Evolutionary conservation across 30 jellyfish, hydroid and myxozoan species (phyloP).

Genomic region (Aurelia sp.): DNA sequence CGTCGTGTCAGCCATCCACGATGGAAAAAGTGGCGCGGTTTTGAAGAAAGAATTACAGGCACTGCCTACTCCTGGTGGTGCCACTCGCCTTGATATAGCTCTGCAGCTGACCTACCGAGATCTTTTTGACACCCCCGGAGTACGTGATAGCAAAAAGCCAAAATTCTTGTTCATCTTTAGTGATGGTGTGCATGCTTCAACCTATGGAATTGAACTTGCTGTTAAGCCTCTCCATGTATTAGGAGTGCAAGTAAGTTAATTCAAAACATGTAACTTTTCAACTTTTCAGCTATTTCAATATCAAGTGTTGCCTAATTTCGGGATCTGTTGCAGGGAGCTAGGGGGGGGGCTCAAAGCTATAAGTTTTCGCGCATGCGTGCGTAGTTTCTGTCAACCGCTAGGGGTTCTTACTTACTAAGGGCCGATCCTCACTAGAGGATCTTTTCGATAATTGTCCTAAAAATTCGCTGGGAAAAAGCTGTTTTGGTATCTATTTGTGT

Average conservation of each 20-base stretch:
- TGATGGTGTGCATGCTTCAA: constrained; percentile 75
- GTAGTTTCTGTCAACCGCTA: too few species aligned
- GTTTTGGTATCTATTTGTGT: too few species aligned
- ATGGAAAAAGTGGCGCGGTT: constrained; percentile 23
- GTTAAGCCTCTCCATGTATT: constrained; percentile 50
- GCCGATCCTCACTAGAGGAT: too few species aligned
- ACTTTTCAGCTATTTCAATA: too few species aligned
- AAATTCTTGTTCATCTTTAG: constrained; percentile 66
- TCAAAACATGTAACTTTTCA: background rate
- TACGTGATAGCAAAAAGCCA: constrained; percentile 43
- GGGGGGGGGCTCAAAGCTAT: too few species aligned
- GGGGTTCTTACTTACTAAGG: too few species aligned
- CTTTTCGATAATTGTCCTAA: too few species aligned
- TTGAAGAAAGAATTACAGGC: constrained; percentile 52
- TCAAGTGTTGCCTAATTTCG: too few species aligned
- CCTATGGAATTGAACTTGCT: constrained; percentile 49
- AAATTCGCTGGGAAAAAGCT: too few species aligned
- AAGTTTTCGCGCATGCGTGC: too few species aligned
- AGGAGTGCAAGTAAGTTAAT: constrained; percentile 70
- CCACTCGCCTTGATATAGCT: constrained; percentile 78
- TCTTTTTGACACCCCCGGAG: constrained; percentile 30
- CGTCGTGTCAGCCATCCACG: constrained; percentile 39
- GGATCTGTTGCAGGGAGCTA: too few species aligned
- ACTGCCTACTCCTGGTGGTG: constrained; percentile 83
- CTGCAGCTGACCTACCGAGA: constrained; percentile 64